Base-by-base conservation (phyloP, 2,797 vertebrate species). In the Taenioides sp. region DNA sequence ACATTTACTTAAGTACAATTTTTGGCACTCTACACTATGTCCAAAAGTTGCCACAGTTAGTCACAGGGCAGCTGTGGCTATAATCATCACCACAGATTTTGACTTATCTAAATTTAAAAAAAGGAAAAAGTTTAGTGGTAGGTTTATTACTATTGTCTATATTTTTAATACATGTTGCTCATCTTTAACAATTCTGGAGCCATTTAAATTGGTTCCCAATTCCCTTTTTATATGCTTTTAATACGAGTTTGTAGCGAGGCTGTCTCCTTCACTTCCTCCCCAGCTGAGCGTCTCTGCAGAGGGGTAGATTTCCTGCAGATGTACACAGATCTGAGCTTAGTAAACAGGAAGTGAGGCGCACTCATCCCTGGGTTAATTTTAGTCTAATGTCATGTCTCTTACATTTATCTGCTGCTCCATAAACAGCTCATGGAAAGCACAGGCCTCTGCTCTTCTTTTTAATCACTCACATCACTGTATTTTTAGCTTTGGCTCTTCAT, bases 331-430 rank as follows among this genome's bases (percentile, higher is more conserved):
- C 70, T 75, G 68, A 82, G 86, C 72, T 73, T 40, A 67, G 71
- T 76, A 82, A 88, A 87, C 81, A 81, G 76, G 73, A 80, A 73
- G 80, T 73, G 52, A 78, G 64, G 79, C 73, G 67, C 75, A 68
- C 66, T 50, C 72, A 27, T 66, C 77, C 72, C 62, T 58, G 64
- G 75, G 22, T 49, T 40, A 60, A 50, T 87, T 87, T 83, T 86
- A 78, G 70, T 72, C 78, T 37, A 25, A 60, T 70, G 49, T 63
- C 61, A 71, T 62, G 60, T 17, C 18, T 40, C 61, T 77, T 70
- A 9, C 17, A 66, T 71, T 75, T 73, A 52, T 65, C 57, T 72
- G 70, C 25, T 73, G 79, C 52, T 63, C 52, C 54, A 72, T 34
- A 80, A 76, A 69, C n/a, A 23, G 34, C 2, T 31, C 43, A 71